Conservation (phyloP, 1,140 invertebrate species). For the Orchesella cincta region DNA sequence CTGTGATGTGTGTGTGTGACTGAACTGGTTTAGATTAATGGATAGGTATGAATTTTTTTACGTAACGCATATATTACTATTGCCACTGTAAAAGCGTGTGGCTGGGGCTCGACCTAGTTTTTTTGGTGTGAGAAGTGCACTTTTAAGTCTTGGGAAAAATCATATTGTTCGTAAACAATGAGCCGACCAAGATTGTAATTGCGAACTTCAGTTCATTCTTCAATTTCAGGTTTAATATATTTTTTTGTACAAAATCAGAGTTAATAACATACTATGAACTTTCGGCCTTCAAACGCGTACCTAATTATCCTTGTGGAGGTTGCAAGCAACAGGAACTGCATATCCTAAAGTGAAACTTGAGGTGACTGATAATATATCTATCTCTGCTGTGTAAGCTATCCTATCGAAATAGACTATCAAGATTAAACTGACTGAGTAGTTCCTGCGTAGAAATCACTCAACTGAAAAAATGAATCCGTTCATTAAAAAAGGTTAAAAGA, state of each 20-base stretch:
- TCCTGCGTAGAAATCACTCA: not conserved
- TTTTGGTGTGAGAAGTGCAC: not conserved
- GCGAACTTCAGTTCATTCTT: not conserved
- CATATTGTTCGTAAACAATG: constrained; percentile 8
- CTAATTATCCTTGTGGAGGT: not conserved
- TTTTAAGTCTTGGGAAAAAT: not conserved
- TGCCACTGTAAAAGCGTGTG: too few species aligned
- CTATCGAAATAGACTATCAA: constrained; percentile 16
- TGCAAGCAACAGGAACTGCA: not conserved
- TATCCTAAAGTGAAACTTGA: too few species aligned
- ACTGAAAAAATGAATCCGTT: not conserved
- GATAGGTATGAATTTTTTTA: too few species aligned
- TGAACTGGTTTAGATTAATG: too few species aligned
- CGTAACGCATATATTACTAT: not conserved
- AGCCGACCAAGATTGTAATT: not conserved
- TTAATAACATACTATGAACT: not conserved
- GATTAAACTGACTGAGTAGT: not conserved
- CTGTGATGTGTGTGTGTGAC: too few species aligned
- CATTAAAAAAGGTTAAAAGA: not conserved
- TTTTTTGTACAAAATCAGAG: not conserved
- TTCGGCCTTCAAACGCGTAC: not conserved
- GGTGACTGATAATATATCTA: too few species aligned
- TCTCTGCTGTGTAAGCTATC: too few species aligned
- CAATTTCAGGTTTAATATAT: not conserved
- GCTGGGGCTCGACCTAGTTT: too few species aligned